Conservation (phyloP, 2,888 invertebrate genomes). For the Acronicta alni region DNA sequence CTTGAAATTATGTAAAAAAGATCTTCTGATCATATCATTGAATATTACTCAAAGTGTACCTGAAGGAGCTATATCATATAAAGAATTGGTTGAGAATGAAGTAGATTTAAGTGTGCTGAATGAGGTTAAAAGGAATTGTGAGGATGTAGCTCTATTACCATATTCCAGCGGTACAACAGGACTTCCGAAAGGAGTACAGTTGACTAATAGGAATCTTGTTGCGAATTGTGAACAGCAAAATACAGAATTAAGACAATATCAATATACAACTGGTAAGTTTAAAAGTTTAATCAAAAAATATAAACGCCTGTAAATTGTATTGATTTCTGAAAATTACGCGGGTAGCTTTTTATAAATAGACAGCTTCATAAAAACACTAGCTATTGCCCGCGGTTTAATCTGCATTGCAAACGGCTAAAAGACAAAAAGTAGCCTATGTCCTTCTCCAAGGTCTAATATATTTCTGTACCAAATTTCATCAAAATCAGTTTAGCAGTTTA, state of each 20-base stretch:
- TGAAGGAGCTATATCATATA: constrained; percentile 89
- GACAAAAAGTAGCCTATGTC: too few species aligned
- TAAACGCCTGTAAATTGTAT: too few species aligned
- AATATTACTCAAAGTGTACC: constrained; percentile 72
- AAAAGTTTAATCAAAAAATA: too few species aligned
- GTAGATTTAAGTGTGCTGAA: constrained; percentile 85
- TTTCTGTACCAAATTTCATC: too few species aligned
- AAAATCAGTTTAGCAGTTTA: too few species aligned
- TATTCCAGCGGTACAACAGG: constrained; percentile 97
- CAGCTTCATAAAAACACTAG: too few species aligned
- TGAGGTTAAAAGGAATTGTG: constrained; percentile 71
- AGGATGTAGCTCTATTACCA: constrained; percentile 91
- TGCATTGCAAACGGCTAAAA: too few species aligned
- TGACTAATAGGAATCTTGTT: constrained; percentile 89
- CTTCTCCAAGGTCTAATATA: too few species aligned
- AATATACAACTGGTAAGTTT: constrained; percentile 70
- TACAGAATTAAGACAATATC: constrained; percentile 64
- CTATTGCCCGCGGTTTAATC: too few species aligned
- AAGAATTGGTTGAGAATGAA: constrained; percentile 85
- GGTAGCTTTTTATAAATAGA: too few species aligned
- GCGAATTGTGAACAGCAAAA: constrained; percentile 82
- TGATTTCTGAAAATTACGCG: too few species aligned
- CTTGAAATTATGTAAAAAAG: constrained; percentile 75
- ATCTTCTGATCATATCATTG: constrained; percentile 86
- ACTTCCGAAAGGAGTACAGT: constrained; percentile 92